phyloP scores from a whole-genome alignment of 2,797 vertebrate genomes.

The Diplodus puntazzo region DNA sequence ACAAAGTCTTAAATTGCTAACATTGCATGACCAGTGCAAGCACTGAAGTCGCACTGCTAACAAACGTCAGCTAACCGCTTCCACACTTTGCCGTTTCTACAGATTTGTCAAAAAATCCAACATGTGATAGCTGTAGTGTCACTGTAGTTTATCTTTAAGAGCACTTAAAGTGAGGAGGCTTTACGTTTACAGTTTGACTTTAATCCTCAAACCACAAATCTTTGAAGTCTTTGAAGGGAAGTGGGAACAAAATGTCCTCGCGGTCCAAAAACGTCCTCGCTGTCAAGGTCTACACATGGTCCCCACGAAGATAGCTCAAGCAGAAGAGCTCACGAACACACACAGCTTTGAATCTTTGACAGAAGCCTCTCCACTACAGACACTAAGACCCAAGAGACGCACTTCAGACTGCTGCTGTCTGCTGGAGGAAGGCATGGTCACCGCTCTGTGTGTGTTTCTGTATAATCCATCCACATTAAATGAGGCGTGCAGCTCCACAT shows the following conservation, averaged over 20 bases:
- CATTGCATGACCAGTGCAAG: not conserved
- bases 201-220: not conserved
- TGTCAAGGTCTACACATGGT: conserved; percentile 8
- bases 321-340: not conserved
- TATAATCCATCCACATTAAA: conserved; percentile 35
- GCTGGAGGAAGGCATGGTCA: conserved; percentile 26
- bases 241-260: conserved; percentile 5
- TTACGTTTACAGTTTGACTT: not conserved
- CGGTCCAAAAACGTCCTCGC: not conserved
- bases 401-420: conserved; percentile 40
- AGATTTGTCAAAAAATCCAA: not conserved
- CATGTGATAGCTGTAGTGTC: not conserved
- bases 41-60: too few relatives aligned
- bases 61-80: not conserved
- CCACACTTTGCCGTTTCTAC: too few relatives aligned
- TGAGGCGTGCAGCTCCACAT: conserved; percentile 38
- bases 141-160: not conserved
- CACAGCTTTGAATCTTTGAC: conserved; percentile 10
- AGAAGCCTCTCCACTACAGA: conserved; percentile 25
- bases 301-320: conserved; percentile 2
- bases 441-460: conserved; percentile 18
- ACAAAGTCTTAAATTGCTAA: not conserved
- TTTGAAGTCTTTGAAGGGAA: not conserved
- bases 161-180: not conserved
- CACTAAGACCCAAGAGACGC: conserved; percentile 23